phyloP scores from a whole-genome alignment of 2,888 invertebrate genomes.

The Doris montereyensis region DNA sequence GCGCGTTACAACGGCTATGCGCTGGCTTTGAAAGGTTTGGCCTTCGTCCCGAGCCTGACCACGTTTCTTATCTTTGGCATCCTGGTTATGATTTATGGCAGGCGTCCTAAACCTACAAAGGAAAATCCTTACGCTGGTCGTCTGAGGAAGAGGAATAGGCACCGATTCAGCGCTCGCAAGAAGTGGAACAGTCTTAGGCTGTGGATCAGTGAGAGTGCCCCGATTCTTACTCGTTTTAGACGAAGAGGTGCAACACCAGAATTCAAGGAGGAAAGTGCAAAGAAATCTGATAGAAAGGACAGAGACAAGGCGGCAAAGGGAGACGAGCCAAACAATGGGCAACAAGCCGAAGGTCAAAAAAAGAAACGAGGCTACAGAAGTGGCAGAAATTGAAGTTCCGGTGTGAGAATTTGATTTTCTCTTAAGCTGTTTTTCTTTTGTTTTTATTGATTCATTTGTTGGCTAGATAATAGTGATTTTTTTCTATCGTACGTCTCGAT shows the following conservation, averaged over 20 bases:
- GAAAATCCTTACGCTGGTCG: conserved; percentile 64
- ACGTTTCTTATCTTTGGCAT: conserved; percentile 65
- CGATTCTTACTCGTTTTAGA: conserved; percentile 5
- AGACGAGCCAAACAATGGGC: too few relatives aligned
- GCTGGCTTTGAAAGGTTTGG: conserved; percentile 72
- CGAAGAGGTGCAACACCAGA: neutral
- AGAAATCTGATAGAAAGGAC: too few relatives aligned
- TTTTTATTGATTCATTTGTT: too few relatives aligned
- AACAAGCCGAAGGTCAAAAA: too few relatives aligned
- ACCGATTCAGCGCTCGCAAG: conserved; percentile 46
- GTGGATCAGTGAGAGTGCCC: conserved; percentile 7
- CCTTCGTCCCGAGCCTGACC: conserved; percentile 73
- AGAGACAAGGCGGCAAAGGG: too few relatives aligned
- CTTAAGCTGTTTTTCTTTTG: too few relatives aligned
- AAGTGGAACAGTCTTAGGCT: conserved; percentile 34
- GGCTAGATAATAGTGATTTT: too few relatives aligned
- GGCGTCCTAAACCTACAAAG: conserved; percentile 58
- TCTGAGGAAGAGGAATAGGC: conserved; percentile 56
- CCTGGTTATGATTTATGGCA: conserved; percentile 63
- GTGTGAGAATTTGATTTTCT: too few relatives aligned
- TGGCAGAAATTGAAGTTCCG: too few relatives aligned
- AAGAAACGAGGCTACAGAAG: too few relatives aligned
- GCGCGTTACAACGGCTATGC: conserved; percentile 73
- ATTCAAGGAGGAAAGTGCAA: too few relatives aligned
- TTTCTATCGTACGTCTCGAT: too few relatives aligned